Conservation (phyloP, 2,113 vertebrate species). For the Eublepharis macularius region DNA sequence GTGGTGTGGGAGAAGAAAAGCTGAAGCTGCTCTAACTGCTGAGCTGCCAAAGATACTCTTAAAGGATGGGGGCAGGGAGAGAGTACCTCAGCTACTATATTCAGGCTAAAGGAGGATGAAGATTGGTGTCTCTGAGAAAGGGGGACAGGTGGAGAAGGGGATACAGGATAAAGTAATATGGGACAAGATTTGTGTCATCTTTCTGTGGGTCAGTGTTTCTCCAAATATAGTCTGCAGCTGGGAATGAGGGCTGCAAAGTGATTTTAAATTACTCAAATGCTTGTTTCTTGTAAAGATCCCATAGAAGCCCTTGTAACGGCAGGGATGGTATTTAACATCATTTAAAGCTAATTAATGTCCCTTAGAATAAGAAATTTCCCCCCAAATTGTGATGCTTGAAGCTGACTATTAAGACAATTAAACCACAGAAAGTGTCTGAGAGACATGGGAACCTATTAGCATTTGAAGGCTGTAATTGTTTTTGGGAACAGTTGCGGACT, state of each 20-base stretch:
- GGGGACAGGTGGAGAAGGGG: neutral
- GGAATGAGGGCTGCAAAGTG: constrained; percentile 41
- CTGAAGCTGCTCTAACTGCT: constrained; percentile 62
- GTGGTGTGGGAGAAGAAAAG: constrained; percentile 65
- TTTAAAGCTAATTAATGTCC: constrained; percentile 63
- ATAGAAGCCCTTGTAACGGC: constrained; percentile 53
- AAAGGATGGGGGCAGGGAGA: constrained; percentile 33
- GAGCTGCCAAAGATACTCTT: constrained; percentile 57
- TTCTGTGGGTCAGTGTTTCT: constrained; percentile 43
- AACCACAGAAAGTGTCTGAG: constrained; percentile 20
- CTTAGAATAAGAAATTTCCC: constrained; percentile 50
- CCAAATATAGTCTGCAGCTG: constrained; percentile 8
- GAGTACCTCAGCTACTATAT: neutral
- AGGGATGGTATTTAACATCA: constrained; percentile 61
- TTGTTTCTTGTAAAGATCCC: constrained; percentile 57
- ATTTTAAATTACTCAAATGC: constrained; percentile 42
- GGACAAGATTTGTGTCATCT: constrained; percentile 1
- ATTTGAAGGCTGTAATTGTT: constrained; percentile 24
- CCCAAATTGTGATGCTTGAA: constrained; percentile 39
- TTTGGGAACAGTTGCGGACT: constrained; percentile 17
- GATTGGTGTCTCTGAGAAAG: neutral
- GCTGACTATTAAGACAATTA: constrained; percentile 46
- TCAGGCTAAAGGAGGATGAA: neutral
- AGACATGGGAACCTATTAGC: constrained; percentile 8
- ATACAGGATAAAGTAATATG: neutral